phyloP scores from a whole-genome alignment of 2,113 vertebrate genomes.

The Ibidorhyncha struthersii region DNA sequence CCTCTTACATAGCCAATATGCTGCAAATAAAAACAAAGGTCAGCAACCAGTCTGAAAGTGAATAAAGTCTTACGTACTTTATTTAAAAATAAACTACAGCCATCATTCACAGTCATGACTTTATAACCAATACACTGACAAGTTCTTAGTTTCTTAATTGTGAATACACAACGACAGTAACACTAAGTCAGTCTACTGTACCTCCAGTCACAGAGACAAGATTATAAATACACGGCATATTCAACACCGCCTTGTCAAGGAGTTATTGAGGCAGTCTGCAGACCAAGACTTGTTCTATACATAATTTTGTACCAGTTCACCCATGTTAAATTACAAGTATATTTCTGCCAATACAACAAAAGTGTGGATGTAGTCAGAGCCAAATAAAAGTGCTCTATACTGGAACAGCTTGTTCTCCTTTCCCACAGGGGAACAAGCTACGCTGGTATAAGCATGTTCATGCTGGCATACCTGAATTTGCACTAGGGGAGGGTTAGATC shows the following conservation, averaged over 20 bases:
- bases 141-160: background rate
- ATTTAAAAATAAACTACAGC: conserved; percentile 22
- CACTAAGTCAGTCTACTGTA: background rate
- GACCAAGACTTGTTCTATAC: background rate
- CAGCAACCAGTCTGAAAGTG: background rate
- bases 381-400: background rate
- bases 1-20: background rate
- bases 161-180: background rate
- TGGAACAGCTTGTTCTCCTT: conserved; percentile 48
- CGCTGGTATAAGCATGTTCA: background rate
- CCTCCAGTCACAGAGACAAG: background rate
- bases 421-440: background rate
- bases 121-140: background rate
- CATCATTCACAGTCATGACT: background rate
- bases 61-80: background rate
- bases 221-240: background rate
- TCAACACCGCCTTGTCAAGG: background rate
- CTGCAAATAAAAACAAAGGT: background rate
- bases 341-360: background rate
- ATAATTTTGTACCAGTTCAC: background rate
- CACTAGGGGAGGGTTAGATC: background rate
- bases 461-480: background rate
- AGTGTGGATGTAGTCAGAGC: background rate
- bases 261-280: background rate
- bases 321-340: background rate